Evolutionary conservation across 2,888 invertebrate species (phyloP).

Genomic region (Platycheirus rosarum): DNA sequence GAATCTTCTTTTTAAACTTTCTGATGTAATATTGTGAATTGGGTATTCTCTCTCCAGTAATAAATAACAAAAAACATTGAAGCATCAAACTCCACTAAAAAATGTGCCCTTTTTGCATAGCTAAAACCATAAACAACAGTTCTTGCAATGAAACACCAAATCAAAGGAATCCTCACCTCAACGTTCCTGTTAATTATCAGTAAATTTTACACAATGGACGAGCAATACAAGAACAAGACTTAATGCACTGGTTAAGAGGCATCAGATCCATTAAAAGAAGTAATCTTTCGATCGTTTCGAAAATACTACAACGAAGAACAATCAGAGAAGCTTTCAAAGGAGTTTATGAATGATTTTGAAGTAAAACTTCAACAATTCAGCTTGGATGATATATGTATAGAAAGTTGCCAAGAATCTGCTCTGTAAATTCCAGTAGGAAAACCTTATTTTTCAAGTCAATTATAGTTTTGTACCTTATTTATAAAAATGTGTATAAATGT

Average conservation of each 20-base stretch:
- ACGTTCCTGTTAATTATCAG: constrained; percentile 88
- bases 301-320: constrained; percentile 86
- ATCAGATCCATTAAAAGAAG: constrained; percentile 86
- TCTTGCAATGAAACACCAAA: constrained; percentile 87
- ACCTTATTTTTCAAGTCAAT: constrained; percentile 2
- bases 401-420: constrained; percentile 78
- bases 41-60: no score
- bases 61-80: no score
- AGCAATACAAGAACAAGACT: constrained; percentile 89
- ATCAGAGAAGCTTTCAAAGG: constrained; percentile 83
- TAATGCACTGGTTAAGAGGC: constrained; percentile 88
- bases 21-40: no score
- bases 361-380: constrained; percentile 79
- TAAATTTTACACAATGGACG: constrained; percentile 88
- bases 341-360: constrained; percentile 81
- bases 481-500: constrained; percentile 52
- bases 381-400: constrained; percentile 81
- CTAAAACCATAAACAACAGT: constrained; percentile 86
- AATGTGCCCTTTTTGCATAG: no score
- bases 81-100: no score
- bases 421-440: background rate
- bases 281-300: constrained; percentile 81
- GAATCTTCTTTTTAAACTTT: no score
- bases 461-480: constrained; percentile 58
- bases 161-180: constrained; percentile 85